Evolutionary conservation across 1,140 invertebrate species (phyloP).

Genomic region (Orussus abietinus): DNA sequence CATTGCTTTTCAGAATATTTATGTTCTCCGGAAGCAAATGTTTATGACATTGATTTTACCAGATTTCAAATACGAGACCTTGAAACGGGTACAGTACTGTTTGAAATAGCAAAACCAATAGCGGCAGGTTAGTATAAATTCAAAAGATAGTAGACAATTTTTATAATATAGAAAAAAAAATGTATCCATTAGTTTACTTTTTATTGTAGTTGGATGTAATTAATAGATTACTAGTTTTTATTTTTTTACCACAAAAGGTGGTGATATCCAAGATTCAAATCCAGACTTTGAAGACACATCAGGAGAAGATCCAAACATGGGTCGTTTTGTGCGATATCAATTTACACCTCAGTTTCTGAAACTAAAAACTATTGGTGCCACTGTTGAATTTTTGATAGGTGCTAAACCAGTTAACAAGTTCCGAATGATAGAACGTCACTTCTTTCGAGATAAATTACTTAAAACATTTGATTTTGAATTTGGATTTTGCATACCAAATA

Average conservation of each 20-base stretch:
- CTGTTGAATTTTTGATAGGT: conserved; percentile 96
- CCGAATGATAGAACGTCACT: conserved; percentile 97
- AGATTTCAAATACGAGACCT: conserved; percentile 95
- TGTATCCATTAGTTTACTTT: too few species aligned
- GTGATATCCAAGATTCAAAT: conserved; percentile 47
- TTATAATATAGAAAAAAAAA: too few species aligned
- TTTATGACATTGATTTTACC: conserved; percentile 98
- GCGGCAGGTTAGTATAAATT: conserved; percentile 39
- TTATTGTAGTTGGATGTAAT: too few species aligned
- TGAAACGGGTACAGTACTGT: conserved; percentile 87
- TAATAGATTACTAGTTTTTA: not conserved
- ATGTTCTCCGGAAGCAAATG: conserved; percentile 90
- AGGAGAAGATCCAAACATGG: conserved; percentile 79
- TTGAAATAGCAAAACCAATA: conserved; percentile 96
- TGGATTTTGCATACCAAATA: conserved; percentile 98
- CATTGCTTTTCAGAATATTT: conserved; percentile 70
- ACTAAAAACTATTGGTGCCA: conserved; percentile 92
- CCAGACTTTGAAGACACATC: conserved; percentile 61
- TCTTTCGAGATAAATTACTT: conserved; percentile 87
- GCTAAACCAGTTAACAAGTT: conserved; percentile 89
- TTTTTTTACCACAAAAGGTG: conserved; percentile 24
- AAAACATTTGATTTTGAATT: conserved; percentile 99
- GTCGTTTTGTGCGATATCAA: conserved; percentile 94
- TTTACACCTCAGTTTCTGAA: conserved; percentile 96
- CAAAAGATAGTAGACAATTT: too few species aligned